Evolutionary conservation across 2,888 invertebrate species (phyloP).

Genomic region (Spicauda simplicius): DNA sequence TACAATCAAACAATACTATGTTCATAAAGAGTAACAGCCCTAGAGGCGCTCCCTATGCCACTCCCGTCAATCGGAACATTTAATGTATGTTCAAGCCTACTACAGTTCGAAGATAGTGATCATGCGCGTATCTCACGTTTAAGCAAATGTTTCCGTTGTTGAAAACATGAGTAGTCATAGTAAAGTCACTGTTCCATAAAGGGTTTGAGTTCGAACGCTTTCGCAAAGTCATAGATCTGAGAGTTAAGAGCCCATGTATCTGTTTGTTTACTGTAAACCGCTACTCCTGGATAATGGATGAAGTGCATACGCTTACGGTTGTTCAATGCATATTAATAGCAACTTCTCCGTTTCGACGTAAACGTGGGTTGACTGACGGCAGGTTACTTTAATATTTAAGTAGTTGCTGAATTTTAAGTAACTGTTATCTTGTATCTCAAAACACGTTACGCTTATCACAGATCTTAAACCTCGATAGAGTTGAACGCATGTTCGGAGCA

Average conservation of each 20-base stretch:
- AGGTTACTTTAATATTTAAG: constrained; percentile 17
- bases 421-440: background rate
- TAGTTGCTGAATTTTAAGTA: constrained; percentile 15
- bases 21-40: constrained; percentile 48
- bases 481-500: background rate
- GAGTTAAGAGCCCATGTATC: constrained; percentile 44
- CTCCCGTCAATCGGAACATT: constrained; percentile 56
- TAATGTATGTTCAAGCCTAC: constrained; percentile 45
- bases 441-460: constrained; percentile 4
- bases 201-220: constrained; percentile 32
- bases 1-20: background rate
- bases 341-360: constrained; percentile 28
- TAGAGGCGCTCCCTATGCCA: constrained; percentile 57
- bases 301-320: constrained; percentile 44
- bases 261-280: constrained; percentile 58
- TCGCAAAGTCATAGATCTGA: constrained; percentile 47
- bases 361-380: constrained; percentile 7
- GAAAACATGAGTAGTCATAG: background rate
- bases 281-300: constrained; percentile 67
- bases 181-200: constrained; percentile 13
- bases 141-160: constrained; percentile 13
- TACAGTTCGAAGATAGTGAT: constrained; percentile 61
- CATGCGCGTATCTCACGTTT: constrained; percentile 18
- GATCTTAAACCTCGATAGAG: background rate
- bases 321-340: constrained; percentile 65